Percentiles rank a stretch among this genome's conserved stretches.
Conservation (phyloP, 1,140 invertebrate genomes). For the Notospermus geniculatus region DNA sequence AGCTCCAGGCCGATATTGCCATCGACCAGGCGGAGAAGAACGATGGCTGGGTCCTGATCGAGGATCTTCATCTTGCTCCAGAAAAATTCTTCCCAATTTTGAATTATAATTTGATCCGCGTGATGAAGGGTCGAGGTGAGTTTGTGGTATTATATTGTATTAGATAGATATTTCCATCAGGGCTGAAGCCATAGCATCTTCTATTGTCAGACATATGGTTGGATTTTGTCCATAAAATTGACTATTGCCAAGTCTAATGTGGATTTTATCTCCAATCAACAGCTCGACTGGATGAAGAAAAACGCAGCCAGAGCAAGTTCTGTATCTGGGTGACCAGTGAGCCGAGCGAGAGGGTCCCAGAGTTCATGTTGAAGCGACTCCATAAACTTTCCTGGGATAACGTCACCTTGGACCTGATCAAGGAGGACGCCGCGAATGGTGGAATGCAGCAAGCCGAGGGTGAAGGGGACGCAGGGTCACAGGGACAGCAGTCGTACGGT, state of each 20-base stretch:
- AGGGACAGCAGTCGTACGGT: no score
- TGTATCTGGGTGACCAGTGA: constrained; percentile 49
- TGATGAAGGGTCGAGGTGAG: constrained; percentile 39
- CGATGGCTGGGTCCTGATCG: constrained; percentile 49
- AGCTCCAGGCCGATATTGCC: constrained; percentile 39
- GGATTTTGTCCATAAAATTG: no score
- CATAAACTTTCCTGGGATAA: constrained; percentile 43
- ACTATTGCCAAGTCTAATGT: not conserved
- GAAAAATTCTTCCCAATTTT: constrained; percentile 33
- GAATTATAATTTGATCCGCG: constrained; percentile 36
- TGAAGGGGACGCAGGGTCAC: not conserved
- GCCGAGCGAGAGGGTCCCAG: constrained; percentile 32
- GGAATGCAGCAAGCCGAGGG: not conserved
- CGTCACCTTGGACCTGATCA: constrained; percentile 5
- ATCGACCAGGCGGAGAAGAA: constrained; percentile 46
- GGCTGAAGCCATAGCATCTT: no score
- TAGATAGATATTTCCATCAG: constrained; percentile 1
- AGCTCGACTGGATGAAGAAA: constrained; percentile 31
- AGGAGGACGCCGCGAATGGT: not conserved
- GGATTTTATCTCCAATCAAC: constrained; percentile 2
- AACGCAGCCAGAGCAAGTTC: constrained; percentile 30
- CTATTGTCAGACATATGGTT: no score
- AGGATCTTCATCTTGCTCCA: constrained; percentile 46
- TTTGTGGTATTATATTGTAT: not conserved
- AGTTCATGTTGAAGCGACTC: constrained; percentile 34